Base-by-base conservation (phyloP, 1,140 invertebrate genomes). In the Mercenaria mercenaria region DNA sequence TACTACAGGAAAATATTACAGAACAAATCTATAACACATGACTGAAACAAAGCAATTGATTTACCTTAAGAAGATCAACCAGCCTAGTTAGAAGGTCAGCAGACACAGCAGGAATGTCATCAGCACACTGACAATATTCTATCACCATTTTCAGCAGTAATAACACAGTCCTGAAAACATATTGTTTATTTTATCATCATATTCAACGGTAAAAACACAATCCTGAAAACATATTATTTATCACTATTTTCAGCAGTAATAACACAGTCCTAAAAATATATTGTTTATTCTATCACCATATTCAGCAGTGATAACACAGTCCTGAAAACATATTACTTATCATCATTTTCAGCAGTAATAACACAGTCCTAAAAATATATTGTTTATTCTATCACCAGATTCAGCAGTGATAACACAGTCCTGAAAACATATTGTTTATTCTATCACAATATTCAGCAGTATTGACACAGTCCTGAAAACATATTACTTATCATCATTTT, bases 51-150 rank as follows among this genome's bases (percentile, higher is more conserved):
- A n/a, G n/a, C n/a, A n/a, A n/a, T n/a, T n/a, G n/a, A n/a, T n/a
- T n/a, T 90, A 96, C 96, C 93, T 97, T 97, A 83, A 99, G 96
- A 67, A 99, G 95, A 95, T 99, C 99, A 11, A 98, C 97, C 87
- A 99, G 97, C 95, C 98, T 97, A 83, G 98, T 97, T 13, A 98
- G 97, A 88, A 99, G 96, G 84, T 98, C 98, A 43, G 98, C 97
- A 41, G 96, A 95, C 69, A 96, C 95, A 56, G 96, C 93, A n/a
- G 97, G 96, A 83, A 97, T 96, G 91, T 97, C 96, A 47, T 96
- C 96, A 0, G 97, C 97, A 95, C 97, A 98, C 94, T 98, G 97
- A 96, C 98, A 98, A 95, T 99, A 99, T 95, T 99, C 98, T 56
- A 98, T 97, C 90, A 99, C 97, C 96, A 99, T 98, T 96, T 98